Conservation (phyloP, 1,140 invertebrate genomes). For the Lasaia peninsularis region DNA sequence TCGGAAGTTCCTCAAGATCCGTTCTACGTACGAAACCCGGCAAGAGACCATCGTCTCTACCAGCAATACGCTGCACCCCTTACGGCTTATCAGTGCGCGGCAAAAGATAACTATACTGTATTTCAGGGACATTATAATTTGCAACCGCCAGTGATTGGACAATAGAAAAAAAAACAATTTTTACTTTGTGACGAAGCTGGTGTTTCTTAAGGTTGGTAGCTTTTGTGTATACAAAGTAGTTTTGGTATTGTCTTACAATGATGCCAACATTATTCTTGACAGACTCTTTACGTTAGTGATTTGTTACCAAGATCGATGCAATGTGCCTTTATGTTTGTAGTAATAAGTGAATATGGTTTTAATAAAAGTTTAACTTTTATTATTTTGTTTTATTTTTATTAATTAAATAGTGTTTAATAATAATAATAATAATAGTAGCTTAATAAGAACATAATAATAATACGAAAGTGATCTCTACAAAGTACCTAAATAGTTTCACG, state of each 20-base stretch:
- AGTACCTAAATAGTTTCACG: no score
- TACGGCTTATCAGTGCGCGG: slow-evolving; percentile 61
- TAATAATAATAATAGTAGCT: no score
- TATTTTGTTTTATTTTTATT: slow-evolving; percentile 12
- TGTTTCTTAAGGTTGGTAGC: background rate
- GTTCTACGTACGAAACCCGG: slow-evolving; percentile 39
- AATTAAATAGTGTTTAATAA: no score
- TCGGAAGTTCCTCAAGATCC: slow-evolving; percentile 51
- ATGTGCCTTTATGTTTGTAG: slow-evolving; percentile 33
- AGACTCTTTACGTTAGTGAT: slow-evolving; percentile 2
- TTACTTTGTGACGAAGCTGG: no score
- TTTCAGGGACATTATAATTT: slow-evolving; percentile 74
- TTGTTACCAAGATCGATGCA: slow-evolving; percentile 42
- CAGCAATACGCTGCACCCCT: slow-evolving; percentile 61
- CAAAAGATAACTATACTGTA: slow-evolving; percentile 70
- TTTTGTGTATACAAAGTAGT: background rate
- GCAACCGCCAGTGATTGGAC: slow-evolving; percentile 67
- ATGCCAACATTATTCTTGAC: background rate
- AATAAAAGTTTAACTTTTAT: slow-evolving; percentile 26
- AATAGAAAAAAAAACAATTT: slow-evolving; percentile 33
- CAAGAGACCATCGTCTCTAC: slow-evolving; percentile 51
- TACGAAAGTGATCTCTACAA: no score
- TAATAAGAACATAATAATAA: no score
- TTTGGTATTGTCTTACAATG: background rate
- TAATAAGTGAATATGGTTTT: slow-evolving; percentile 22